Conservation (phyloP, 1,140 invertebrate genomes). For the Pomacea maculata region DNA sequence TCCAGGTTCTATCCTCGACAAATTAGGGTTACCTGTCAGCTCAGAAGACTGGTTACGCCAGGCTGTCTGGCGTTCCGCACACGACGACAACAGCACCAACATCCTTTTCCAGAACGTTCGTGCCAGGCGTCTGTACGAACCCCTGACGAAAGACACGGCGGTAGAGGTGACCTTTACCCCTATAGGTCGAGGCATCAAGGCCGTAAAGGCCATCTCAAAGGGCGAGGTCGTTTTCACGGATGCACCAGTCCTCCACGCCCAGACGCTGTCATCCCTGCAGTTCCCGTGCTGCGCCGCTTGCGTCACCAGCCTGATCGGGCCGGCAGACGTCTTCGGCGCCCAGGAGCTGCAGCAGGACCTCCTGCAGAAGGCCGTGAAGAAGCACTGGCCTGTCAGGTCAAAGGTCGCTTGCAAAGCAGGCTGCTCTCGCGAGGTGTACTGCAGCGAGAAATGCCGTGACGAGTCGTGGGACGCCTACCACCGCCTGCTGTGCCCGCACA, state of each 20-base stretch:
- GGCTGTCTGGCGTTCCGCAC: constrained; percentile 17
- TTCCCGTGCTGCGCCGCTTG: constrained; percentile 45
- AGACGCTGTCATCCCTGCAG: constrained; percentile 35
- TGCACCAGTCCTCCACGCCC: constrained; percentile 38
- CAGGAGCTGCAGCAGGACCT: constrained; percentile 26
- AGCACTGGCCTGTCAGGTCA: constrained; percentile 38
- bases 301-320: constrained; percentile 38
- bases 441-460: constrained; percentile 38
- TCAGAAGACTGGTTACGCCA: constrained; percentile 47
- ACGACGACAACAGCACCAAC: constrained; percentile 28
- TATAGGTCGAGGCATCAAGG: constrained; percentile 38
- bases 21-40: constrained; percentile 39
- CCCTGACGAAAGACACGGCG: constrained; percentile 32
- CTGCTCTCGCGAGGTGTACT: constrained; percentile 43
- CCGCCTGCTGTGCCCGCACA: constrained; percentile 41
- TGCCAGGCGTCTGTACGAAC: constrained; percentile 44
- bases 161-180: constrained; percentile 37
- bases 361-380: constrained; percentile 35
- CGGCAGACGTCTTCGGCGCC: constrained; percentile 42
- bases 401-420: constrained; percentile 23
- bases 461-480: constrained; percentile 50
- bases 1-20: constrained; percentile 40
- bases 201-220: constrained; percentile 29
- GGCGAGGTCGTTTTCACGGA: constrained; percentile 45
- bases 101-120: constrained; percentile 47